Evolutionary conservation across 2,888 invertebrate species (phyloP).

Genomic region (Hoplodrina ambigua): DNA sequence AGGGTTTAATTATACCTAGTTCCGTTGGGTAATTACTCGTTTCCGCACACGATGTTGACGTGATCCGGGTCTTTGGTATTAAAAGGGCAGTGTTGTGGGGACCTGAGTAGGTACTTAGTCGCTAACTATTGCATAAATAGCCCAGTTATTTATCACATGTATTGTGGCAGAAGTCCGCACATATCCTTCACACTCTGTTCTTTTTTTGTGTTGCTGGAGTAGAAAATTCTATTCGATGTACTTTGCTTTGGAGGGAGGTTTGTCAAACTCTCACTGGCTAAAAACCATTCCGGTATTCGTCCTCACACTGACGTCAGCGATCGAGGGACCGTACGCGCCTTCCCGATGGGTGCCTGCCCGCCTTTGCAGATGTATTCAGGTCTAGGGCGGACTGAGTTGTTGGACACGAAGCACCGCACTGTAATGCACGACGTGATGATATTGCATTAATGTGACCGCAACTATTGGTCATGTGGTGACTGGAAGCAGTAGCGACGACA

Average conservation of each 20-base stretch:
- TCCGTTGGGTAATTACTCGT: constrained; percentile 59
- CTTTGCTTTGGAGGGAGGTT: no score
- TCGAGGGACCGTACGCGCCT: no score
- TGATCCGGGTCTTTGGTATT: constrained; percentile 32
- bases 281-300: no score
- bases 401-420: not conserved
- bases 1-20: constrained; percentile 56
- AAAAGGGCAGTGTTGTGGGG: constrained; percentile 3
- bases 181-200: no score
- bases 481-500: not conserved
- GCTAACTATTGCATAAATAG: not conserved
- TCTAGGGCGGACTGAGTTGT: not conserved
- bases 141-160: not conserved
- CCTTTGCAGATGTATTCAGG: no score
- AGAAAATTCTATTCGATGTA: no score
- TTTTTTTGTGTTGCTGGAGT: no score
- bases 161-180: not conserved
- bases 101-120: constrained; percentile 1
- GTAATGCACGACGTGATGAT: not conserved
- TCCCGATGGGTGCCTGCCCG: no score
- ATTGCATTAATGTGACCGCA: not conserved
- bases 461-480: not conserved
- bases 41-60: constrained; percentile 50
- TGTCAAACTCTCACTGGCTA: no score
- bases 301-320: no score